These are phyloP conservation scores for Pachyseris speciosa DNA, from an alignment of 64 coral and sea anemone species.

Conservation along the genomic window DNA sequence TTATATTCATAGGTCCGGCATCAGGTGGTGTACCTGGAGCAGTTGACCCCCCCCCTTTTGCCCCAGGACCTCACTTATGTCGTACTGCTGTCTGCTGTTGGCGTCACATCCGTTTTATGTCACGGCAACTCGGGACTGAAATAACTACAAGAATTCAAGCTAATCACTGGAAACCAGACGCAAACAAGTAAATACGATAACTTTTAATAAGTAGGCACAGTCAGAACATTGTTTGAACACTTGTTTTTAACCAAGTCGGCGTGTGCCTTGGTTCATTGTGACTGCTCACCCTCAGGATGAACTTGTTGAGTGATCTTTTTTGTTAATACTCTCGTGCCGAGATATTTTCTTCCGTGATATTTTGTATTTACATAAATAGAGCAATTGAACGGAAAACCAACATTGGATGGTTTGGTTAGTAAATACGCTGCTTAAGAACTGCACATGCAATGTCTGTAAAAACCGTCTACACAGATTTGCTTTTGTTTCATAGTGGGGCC, in stretches of 20 bases:
- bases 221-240: not conserved
- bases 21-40: no score
- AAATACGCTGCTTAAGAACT: no score
- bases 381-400: not conserved
- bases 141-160: not conserved
- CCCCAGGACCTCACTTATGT: no score
- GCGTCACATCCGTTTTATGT: not conserved
- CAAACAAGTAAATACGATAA: constrained; percentile 40
- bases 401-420: not conserved
- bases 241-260: not conserved
- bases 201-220: not conserved
- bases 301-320: not conserved
- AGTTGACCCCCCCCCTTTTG: no score
- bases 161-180: constrained; percentile 1
- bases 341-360: not conserved
- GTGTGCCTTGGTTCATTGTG: not conserved
- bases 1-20: no score
- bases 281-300: not conserved
- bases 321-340: not conserved
- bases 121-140: not conserved
- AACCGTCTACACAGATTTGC: no score
- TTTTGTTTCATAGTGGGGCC: no score
- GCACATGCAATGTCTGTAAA: no score
- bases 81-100: not conserved
- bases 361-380: not conserved